Evolutionary conservation across 1,140 invertebrate species (phyloP), one percentile per base, ranked within the genome.

Genomic region (Drosophila nikananu): DNA sequence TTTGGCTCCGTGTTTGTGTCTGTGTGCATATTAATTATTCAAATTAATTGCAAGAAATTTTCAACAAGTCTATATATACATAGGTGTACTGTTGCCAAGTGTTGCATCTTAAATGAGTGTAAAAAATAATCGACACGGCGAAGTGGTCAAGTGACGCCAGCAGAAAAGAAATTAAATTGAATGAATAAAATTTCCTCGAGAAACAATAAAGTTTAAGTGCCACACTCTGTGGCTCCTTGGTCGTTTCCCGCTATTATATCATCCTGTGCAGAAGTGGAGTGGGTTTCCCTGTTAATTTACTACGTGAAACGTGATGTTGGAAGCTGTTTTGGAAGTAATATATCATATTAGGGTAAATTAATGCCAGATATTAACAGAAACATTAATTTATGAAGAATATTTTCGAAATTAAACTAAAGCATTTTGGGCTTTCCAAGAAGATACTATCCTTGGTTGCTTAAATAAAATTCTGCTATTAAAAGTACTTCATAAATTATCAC

Each of bases 11-110:
- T 30, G 23, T 59, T 41, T 70, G 46, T 70, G 60, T 48, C 49
- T 48, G 39, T 81, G 64, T 83, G 77, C 66, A 79, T 81, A 89
- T 90, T 89, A 90, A 89, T 89, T 90, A 90, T 90, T 90, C 66
- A 84, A 89, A 90, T 81, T 90, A 89, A 90, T 89, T 89, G 78
- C 70, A 75, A 67, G 60, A 62, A 59, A 79, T 79, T 79, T 63
- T 87, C 65, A 65, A 84, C 58, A 66, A 80, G 64, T 86, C 67
- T 55, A 74, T 74, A 48, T 71, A 21, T 42, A 67, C 19, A 8
- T 46, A 35, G 23, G 3, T 5, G 15, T 25, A 52, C 8, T 35
- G 21, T 55, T 57, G 30, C 42, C 67, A 72, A 72, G 71, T 74
- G 71, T 74, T 73, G 55, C 55, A 81, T 62, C 59, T 83, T 67